Conservation (phyloP, 1,140 invertebrate species). For the Diploscapter pachys region DNA sequence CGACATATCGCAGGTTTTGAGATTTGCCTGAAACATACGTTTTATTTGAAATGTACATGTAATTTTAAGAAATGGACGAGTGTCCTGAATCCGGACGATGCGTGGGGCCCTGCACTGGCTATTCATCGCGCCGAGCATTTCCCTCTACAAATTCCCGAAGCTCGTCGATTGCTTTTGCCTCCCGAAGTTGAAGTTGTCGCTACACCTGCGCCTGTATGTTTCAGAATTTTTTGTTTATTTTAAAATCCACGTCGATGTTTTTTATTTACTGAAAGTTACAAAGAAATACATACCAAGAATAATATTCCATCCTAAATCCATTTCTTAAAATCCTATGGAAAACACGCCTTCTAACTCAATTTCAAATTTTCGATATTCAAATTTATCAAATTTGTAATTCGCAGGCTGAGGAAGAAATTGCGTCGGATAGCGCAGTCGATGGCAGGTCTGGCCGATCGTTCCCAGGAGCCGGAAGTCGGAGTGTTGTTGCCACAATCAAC, state of each 20-base stretch:
- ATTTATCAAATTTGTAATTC: too few species aligned
- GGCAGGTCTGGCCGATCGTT: slow-evolving; percentile 6
- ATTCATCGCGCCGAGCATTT: slow-evolving; percentile 55
- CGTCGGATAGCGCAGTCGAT: background rate
- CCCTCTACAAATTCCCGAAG: slow-evolving; percentile 57
- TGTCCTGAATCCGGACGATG: slow-evolving; percentile 54
- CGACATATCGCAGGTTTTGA: too few species aligned
- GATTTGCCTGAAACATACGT: too few species aligned
- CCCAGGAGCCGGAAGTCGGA: background rate
- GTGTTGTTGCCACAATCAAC: slow-evolving; percentile 15
- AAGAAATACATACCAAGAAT: too few species aligned
- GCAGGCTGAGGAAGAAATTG: slow-evolving; percentile 1
- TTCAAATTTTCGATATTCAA: background rate
- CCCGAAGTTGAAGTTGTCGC: slow-evolving; percentile 27
- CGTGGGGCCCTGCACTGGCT: slow-evolving; percentile 57
- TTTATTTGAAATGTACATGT: too few species aligned
- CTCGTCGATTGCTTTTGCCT: slow-evolving; percentile 43
- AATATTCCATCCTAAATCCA: background rate
- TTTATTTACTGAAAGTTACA: too few species aligned
- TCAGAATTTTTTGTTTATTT: slow-evolving; percentile 2
- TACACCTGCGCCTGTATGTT: slow-evolving; percentile 3
- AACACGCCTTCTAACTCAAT: slow-evolving; percentile 1
- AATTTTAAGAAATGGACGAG: slow-evolving; percentile 42
- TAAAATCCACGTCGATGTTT: too few species aligned
- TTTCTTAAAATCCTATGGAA: background rate